Conservation (phyloP, 2,113 vertebrate species). For the Panthera uncia region DNA sequence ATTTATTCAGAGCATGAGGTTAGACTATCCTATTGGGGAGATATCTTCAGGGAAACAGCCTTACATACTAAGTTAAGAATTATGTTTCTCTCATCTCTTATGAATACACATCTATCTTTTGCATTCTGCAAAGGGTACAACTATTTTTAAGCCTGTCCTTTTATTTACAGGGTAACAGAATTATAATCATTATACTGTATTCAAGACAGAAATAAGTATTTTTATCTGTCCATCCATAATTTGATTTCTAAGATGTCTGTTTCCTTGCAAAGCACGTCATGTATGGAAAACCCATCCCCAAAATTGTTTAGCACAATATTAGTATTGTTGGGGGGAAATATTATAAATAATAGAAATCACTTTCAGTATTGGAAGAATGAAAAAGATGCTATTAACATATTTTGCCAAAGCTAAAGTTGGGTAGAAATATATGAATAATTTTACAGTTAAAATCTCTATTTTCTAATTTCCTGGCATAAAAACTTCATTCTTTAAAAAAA, state of each 20-base stretch:
- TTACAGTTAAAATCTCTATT: conserved; percentile 38
- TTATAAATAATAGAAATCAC: conserved; percentile 54
- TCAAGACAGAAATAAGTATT: conserved; percentile 74
- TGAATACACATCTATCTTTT: conserved; percentile 55
- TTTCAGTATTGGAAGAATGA: conserved; percentile 53
- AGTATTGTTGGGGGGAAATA: conserved; percentile 63
- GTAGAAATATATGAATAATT: neutral
- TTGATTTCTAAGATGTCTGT: conserved; percentile 80
- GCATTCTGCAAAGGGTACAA: conserved; percentile 59
- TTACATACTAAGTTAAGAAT: conserved; percentile 30
- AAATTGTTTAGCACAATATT: conserved; percentile 72
- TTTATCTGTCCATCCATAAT: conserved; percentile 78
- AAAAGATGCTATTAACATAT: conserved; percentile 60
- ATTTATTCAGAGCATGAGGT: neutral
- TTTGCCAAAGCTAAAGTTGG: conserved; percentile 51
- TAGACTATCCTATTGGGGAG: neutral
- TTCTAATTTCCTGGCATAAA: conserved; percentile 14
- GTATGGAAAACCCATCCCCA: conserved; percentile 80
- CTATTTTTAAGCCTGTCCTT: conserved; percentile 58
- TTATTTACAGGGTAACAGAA: conserved; percentile 64
- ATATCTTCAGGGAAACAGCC: conserved; percentile 28
- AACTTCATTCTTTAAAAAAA: conserved; percentile 5
- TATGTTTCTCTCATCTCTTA: conserved; percentile 36
- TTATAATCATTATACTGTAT: conserved; percentile 61
- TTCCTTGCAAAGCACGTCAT: conserved; percentile 80